Base-by-base conservation (phyloP, 2,888 invertebrate genomes). In the Pterostichus madidus region DNA sequence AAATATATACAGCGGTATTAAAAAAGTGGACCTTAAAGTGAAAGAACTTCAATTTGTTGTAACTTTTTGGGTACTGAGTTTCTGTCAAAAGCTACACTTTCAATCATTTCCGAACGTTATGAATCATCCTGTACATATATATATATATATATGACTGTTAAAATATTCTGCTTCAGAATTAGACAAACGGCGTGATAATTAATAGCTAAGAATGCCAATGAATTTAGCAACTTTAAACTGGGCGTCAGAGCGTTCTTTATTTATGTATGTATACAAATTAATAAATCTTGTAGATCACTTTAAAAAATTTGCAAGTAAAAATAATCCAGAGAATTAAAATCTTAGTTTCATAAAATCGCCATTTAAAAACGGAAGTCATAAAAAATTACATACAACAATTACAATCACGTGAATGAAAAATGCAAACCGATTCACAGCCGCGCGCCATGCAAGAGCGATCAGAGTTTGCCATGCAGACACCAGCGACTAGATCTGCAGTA, bases 301-400 rank as follows among this genome's bases (percentile, higher is more conserved):
- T 7, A 8, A 0, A n/a, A 31, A 64, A 64, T 64, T 64, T 64
- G 39, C 64, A 64, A 64, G 44, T 71, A 39, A 71, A 71, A 71
- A 71, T 64, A 35, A n/a, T 31, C 44, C 6, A 64, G 4, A 31
- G 44, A 71, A 17, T 64, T 7, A 64, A 35, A 11, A 13, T 13
- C 39, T 71, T 17, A 44, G 44, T 71, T 39, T 17, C 44, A 44
- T 71, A 39, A 71, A 71, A 44, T 56, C 8, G 15, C 39, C 68
- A 71, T 71, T 71, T 44, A 44, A 44, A 71, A 71, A 71, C 68
- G 68, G 68, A 71, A 71, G 68, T 15, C 39, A 71, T 71, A 71
- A 71, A 71, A 64, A 71, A 17, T 17, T 35, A 64, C 68, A 44
- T 44, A 44, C 39, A 71, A 71, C 68, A 71, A 71, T 71, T 71